These are phyloP conservation scores for Zaprionus lineosus DNA, from an alignment of 2,888 invertebrate species.

Conservation along the genomic window DNA sequence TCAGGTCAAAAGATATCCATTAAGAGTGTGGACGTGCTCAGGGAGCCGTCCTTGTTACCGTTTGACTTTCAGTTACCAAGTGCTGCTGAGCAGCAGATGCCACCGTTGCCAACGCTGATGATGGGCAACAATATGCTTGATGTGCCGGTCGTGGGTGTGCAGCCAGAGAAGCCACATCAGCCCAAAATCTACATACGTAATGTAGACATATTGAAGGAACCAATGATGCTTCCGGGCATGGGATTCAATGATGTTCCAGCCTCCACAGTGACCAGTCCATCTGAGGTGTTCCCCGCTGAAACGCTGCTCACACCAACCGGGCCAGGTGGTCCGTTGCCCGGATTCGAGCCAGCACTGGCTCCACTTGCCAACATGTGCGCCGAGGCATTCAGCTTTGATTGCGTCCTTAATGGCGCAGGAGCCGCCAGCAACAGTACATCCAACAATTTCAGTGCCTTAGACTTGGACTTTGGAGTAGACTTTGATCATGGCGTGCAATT, in stretches of 20 bases:
- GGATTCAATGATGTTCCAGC: constrained; percentile 33
- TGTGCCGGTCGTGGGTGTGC: constrained; percentile 30
- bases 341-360: constrained; percentile 55
- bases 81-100: constrained; percentile 12
- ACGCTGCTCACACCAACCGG: constrained; percentile 53
- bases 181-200: constrained; percentile 83
- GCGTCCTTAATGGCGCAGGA: constrained; percentile 44
- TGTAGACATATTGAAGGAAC: constrained; percentile 81
- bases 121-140: constrained; percentile 28
- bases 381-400: constrained; percentile 60
- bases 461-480: constrained; percentile 63
- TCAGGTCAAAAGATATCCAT: constrained; percentile 81
- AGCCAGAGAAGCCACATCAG: constrained; percentile 67
- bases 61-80: constrained; percentile 68
- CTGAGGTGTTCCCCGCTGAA: constrained; percentile 43
- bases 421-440: constrained; percentile 20
- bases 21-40: constrained; percentile 81
- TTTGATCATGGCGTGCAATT: constrained; percentile 50
- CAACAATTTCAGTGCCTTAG: constrained; percentile 56
- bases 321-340: constrained; percentile 34
- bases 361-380: constrained; percentile 52
- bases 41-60: constrained; percentile 77
- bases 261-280: constrained; percentile 3
- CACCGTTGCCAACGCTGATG: constrained; percentile 20
- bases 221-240: constrained; percentile 73